Conservation (phyloP, 1,140 invertebrate species). For the Maniola jurtina region DNA sequence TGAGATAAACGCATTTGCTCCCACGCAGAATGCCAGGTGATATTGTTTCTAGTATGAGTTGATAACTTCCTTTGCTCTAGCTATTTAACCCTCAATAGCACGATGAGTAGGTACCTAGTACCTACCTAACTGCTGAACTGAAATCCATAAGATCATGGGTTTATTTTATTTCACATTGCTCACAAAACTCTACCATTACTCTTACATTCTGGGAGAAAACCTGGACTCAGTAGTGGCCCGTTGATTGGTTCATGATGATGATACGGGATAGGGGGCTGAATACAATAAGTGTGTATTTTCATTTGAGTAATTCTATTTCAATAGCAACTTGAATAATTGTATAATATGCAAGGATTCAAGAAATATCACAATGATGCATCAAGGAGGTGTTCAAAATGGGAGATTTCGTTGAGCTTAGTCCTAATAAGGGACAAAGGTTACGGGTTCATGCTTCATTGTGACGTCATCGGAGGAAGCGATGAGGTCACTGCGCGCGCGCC, state of each 20-base stretch:
- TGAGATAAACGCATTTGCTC: slow-evolving; percentile 22
- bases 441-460: neutral
- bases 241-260: too few species aligned
- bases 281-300: too few species aligned
- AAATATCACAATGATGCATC: too few species aligned
- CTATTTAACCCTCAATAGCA: slow-evolving; percentile 12
- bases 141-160: too few species aligned
- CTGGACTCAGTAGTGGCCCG: too few species aligned
- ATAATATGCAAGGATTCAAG: too few species aligned
- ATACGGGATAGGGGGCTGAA: too few species aligned
- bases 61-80: slow-evolving; percentile 24
- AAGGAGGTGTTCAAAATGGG: neutral
- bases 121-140: neutral
- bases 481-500: slow-evolving; percentile 30
- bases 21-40: slow-evolving; percentile 31
- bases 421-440: neutral
- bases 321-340: too few species aligned
- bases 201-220: too few species aligned
- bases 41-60: slow-evolving; percentile 16
- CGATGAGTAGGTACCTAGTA: neutral
- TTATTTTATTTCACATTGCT: too few species aligned
- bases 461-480: slow-evolving; percentile 11
- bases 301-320: too few species aligned
- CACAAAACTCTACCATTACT: too few species aligned
- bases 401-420: neutral